These are phyloP conservation scores for Zosterops hypoxanthus DNA, from an alignment of 2,113 vertebrate genomes.

Conservation along the genomic window DNA sequence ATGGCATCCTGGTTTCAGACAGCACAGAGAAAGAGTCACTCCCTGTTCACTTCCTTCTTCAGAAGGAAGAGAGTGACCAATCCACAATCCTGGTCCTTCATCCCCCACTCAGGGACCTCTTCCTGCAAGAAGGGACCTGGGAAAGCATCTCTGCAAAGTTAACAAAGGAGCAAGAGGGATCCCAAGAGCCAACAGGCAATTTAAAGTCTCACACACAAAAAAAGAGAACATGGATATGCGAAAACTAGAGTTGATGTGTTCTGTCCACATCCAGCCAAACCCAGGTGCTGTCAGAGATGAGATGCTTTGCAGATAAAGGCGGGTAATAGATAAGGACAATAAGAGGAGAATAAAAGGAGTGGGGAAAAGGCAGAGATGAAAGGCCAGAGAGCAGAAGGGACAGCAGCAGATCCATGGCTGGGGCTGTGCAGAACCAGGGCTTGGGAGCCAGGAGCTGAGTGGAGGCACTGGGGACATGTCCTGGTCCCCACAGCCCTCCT, in stretches of 20 bases:
- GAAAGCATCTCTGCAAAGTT: not conserved
- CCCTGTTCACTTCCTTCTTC: not conserved
- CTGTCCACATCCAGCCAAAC: not conserved
- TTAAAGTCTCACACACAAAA: not conserved
- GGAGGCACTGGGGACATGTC: fast-evolving
- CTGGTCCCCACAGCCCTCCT: not conserved
- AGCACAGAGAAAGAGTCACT: not conserved
- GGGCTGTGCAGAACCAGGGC: not conserved
- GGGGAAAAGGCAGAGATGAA: not conserved
- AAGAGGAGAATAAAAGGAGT: not conserved
- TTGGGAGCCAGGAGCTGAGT: not conserved
- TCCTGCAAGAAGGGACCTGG: not conserved
- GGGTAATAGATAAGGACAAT: constrained; percentile 23
- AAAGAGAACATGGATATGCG: no score
- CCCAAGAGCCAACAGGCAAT: not conserved
- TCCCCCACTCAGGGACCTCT: fast-evolving
- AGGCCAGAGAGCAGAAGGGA: not conserved
- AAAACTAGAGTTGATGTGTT: not conserved
- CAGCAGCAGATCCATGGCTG: not conserved
- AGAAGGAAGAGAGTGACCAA: not conserved
- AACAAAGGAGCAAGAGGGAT: not conserved
- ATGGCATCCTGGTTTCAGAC: not conserved
- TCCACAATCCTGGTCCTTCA: not conserved
- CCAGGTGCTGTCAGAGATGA: constrained; percentile 42
- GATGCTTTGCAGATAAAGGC: constrained; percentile 19